Evolutionary conservation across 1,140 invertebrate species (phyloP).

Genomic region (Pseudomyrmex sp.): DNA sequence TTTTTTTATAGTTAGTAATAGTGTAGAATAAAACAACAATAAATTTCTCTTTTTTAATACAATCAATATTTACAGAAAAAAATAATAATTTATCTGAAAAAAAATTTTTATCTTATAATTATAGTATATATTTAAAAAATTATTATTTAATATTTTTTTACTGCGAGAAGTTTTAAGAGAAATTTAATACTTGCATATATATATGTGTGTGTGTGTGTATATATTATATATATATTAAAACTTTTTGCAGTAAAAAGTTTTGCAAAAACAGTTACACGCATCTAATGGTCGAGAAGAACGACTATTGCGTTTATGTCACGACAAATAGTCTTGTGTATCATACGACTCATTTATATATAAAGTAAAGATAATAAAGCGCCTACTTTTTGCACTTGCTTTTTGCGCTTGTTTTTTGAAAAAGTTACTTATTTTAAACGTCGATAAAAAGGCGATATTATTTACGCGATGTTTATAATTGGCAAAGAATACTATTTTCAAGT

Average conservation of each 20-base stretch:
- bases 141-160: too few relatives aligned
- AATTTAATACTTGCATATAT: too few relatives aligned
- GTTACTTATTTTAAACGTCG: conserved; percentile 9
- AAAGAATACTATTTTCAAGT: conserved; percentile 5
- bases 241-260: conserved; percentile 17
- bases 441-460: conserved; percentile 34
- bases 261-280: conserved; percentile 10
- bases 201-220: too few relatives aligned
- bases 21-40: not conserved
- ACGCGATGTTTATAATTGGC: conserved; percentile 28
- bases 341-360: not conserved
- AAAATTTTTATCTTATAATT: not conserved
- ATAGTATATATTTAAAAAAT: too few relatives aligned
- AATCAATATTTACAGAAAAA: not conserved
- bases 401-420: conserved; percentile 1
- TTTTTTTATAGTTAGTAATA: conserved; percentile 10
- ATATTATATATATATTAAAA: too few relatives aligned
- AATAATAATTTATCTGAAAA: conserved; percentile 1
- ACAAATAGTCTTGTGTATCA: conserved; percentile 14
- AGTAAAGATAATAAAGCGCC: too few relatives aligned
- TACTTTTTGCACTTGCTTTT: not conserved
- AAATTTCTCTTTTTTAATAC: not conserved
- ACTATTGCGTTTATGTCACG: conserved; percentile 43
- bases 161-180: too few relatives aligned
- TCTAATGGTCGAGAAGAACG: conserved; percentile 54